Base-by-base conservation (phyloP, 2,888 invertebrate species). In the Drosophila anceps region DNA sequence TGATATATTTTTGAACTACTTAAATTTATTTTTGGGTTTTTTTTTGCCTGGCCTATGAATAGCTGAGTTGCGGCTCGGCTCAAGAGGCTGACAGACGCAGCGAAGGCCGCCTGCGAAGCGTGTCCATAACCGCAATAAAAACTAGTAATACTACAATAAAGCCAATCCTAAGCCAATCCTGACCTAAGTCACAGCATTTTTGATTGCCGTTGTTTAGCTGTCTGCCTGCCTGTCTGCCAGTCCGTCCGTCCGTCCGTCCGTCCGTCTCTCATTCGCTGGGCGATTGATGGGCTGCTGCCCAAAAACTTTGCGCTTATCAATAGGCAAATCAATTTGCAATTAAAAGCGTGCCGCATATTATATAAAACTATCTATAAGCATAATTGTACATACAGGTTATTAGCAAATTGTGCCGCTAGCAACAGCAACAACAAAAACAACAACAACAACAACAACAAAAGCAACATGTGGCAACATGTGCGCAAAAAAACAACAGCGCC, bases 251-350 rank as follows among this genome's bases (percentile, higher is more conserved):
- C 12, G 8, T 4, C 15, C 33, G 31, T 35, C 24, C 4, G 24
- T 58, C 35, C 35, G 8, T 46, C 20, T n/a, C 29, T 27, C 39
- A 29, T 37, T 37, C 48, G 51, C 61, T 69, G 64, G 53, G 53
- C 67, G 79, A 88, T 88, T 84, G 88, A 84, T 84, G 81, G 84
- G 76, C 83, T 73, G 80, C 69, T 84, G 72, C 71, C 69, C 80
- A 24, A 59, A 74, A 78, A 71, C 76, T 71, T 71, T 71, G 60
- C 71, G 71, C 89, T 86, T 85, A 85, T 85, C 84, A 85, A 84
- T 79, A 68, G 71, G 51, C 81, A 86, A 85, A 85, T 85, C 88
- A 75, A 76, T 79, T 83, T 79, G 69, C 59, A 58, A 81, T 86
- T 88, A 76, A 83, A 79, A 84, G 77, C 87, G 67, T 76, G 75